A percentile compares a stretch with the other conserved stretches of the same genome.
These are phyloP conservation scores for Leptoclinus maculatus DNA, from an alignment of 2,797 vertebrate genomes.

Conservation along the genomic window DNA sequence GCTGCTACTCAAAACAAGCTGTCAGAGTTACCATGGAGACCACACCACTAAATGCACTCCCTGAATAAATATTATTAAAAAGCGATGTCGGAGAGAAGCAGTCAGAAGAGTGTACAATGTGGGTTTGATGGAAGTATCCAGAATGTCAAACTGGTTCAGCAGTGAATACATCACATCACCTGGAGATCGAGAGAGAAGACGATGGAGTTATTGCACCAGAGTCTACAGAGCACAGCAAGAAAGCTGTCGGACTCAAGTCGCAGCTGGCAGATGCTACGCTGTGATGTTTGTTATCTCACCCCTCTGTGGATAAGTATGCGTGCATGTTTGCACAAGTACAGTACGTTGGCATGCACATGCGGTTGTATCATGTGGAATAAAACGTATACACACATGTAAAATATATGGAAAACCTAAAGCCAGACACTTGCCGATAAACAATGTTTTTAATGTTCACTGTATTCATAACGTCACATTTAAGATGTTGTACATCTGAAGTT, in stretches of 20 bases:
- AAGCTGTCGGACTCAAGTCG: too few relatives aligned
- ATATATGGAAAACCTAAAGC: neutral
- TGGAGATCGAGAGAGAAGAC: too few relatives aligned
- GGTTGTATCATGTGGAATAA: neutral
- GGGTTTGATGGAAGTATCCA: too few relatives aligned
- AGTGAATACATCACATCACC: too few relatives aligned
- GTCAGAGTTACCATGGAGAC: too few relatives aligned
- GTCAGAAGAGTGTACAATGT: neutral
- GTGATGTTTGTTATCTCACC: neutral
- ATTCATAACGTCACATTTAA: neutral
- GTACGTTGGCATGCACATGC: neutral
- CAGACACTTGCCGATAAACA: neutral
- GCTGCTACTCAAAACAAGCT: too few relatives aligned
- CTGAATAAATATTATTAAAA: neutral
- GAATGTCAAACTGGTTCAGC: too few relatives aligned
- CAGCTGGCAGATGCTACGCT: too few relatives aligned
- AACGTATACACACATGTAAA: neutral
- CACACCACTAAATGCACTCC: neutral
- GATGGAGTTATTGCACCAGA: too few relatives aligned
- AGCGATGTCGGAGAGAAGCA: neutral
- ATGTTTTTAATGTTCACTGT: neutral
- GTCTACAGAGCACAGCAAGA: too few relatives aligned
- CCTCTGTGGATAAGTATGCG: neutral
- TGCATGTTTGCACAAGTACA: neutral
- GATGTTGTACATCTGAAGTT: neutral